Percentiles rank a stretch among this genome's conserved stretches.
Conservation (phyloP, 2,888 invertebrate genomes). For the Drosophila hawaiiensis region DNA sequence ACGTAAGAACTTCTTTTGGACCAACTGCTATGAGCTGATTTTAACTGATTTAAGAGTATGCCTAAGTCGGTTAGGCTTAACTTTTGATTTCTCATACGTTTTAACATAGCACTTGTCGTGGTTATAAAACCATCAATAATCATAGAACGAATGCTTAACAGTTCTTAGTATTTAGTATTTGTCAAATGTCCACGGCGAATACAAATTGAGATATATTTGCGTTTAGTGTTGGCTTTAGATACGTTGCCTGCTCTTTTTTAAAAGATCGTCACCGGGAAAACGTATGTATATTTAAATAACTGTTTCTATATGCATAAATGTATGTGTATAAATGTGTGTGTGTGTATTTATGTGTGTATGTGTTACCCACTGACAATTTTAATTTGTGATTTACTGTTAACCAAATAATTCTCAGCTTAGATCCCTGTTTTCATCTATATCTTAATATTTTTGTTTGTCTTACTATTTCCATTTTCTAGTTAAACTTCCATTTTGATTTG, state of each 20-base stretch:
- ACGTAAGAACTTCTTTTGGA: not conserved
- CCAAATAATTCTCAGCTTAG: not conserved
- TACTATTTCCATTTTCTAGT: not conserved
- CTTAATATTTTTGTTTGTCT: not conserved
- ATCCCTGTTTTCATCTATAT: not conserved
- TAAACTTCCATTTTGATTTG: not conserved
- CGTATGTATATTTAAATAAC: not conserved
- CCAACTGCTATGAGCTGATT: not conserved
- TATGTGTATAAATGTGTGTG: not conserved
- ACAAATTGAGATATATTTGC: constrained; percentile 27
- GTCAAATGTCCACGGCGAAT: constrained; percentile 22
- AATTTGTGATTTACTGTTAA: not conserved
- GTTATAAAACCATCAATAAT: not conserved
- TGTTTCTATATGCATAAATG: not conserved
- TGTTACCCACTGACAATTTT: not conserved
- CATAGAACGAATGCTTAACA: not conserved
- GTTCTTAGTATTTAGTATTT: constrained; percentile 33
- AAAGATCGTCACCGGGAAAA: not conserved
- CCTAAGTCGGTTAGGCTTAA: not conserved
- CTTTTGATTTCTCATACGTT: not conserved
- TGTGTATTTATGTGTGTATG: not conserved
- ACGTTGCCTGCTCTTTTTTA: not conserved
- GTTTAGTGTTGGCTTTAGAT: constrained; percentile 7
- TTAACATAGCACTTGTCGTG: not conserved
- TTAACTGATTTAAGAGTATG: not conserved